Percentiles rank a stretch among this genome's conserved stretches.
Conservation (phyloP, 1,140 invertebrate species). For the Orius laevigatus region DNA sequence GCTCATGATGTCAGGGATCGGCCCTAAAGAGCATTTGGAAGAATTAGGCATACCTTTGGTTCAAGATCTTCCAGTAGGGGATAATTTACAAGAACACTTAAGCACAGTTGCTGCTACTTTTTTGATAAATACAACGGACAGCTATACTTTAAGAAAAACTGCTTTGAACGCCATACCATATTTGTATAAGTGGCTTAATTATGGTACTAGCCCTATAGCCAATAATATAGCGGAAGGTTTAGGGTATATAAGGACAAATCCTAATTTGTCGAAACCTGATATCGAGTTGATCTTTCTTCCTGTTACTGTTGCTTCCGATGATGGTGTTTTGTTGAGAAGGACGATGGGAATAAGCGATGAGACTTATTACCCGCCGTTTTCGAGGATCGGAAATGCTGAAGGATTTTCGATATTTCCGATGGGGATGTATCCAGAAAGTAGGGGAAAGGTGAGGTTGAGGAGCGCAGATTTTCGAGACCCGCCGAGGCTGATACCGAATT, state of each 20-base stretch:
- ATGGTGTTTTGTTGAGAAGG: conserved; percentile 15
- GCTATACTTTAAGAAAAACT: conserved; percentile 24
- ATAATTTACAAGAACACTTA: conserved; percentile 49
- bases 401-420: conserved; percentile 25
- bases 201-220: conserved; percentile 23
- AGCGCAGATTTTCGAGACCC: conserved; percentile 36
- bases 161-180: conserved; percentile 7
- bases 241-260: conserved; percentile 39
- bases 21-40: conserved; percentile 12
- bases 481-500: conserved; percentile 50
- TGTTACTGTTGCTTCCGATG: conserved; percentile 28
- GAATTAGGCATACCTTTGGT: conserved; percentile 30
- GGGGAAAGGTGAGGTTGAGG: conserved; percentile 37
- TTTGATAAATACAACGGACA: conserved; percentile 41
- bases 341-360: conserved; percentile 19
- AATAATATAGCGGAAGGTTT: conserved; percentile 39
- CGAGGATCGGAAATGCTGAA: conserved; percentile 23
- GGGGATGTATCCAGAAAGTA: conserved; percentile 34
- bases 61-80: conserved; percentile 37
- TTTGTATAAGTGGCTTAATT: conserved; percentile 9
- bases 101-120: conserved; percentile 51
- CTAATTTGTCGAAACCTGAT: conserved; percentile 40
- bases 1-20: conserved; percentile 17
- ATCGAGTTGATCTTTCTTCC: conserved; percentile 41
- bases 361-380: conserved; percentile 15